Conservation (phyloP, 2,888 invertebrate species). For the Dasypolia templi region DNA sequence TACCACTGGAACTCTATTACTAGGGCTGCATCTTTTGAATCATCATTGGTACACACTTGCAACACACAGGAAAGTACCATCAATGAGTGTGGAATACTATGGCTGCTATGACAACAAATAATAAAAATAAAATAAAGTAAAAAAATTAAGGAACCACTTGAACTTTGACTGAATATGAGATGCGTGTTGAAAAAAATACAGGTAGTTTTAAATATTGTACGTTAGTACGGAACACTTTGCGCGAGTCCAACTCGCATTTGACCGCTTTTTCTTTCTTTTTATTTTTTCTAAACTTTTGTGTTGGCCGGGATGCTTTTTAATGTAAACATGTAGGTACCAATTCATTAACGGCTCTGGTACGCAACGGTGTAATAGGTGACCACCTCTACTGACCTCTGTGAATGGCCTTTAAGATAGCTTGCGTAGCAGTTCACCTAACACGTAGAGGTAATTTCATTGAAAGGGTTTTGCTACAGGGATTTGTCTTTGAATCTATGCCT, state of each 20-base stretch:
- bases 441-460: constrained; percentile 24
- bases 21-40: not conserved
- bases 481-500: constrained; percentile 15
- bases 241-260: not conserved
- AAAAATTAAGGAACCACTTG: too few species aligned
- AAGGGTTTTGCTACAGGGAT: constrained; percentile 26
- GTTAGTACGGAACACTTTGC: not conserved
- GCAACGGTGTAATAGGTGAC: not conserved
- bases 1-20: not conserved
- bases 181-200: not conserved
- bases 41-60: not conserved
- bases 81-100: not conserved
- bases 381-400: not conserved
- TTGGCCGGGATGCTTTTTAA: not conserved
- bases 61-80: not conserved
- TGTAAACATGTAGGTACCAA: too few species aligned
- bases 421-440: not conserved
- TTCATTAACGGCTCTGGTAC: not conserved
- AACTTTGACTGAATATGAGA: not conserved
- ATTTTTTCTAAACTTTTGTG: not conserved
- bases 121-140: not conserved
- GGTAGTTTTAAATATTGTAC: too few species aligned
- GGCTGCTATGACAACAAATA: not conserved
- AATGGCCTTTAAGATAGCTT: constrained; percentile 4
- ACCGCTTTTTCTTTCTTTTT: too few species aligned